Conservation (phyloP, 2,797 vertebrate genomes). For the Helicolenus hilgendorfi region DNA sequence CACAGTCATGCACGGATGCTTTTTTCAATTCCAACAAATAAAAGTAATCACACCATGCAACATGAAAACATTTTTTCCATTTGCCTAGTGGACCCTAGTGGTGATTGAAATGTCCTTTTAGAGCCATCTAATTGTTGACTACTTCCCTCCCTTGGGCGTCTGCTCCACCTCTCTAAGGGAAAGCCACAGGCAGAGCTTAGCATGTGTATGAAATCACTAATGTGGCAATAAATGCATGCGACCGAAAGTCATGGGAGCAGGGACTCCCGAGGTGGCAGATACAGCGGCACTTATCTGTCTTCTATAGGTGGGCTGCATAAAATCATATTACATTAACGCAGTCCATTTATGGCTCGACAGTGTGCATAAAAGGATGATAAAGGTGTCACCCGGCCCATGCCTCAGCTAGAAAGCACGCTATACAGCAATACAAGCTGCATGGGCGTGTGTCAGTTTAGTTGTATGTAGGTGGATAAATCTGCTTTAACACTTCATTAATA, state of each 20-base stretch:
- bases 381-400: slow-evolving; percentile 12
- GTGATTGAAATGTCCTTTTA: slow-evolving; percentile 51
- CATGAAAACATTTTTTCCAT: not conserved
- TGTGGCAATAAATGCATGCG: slow-evolving; percentile 49
- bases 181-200: slow-evolving; percentile 56
- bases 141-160: slow-evolving; percentile 22
- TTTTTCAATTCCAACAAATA: slow-evolving; percentile 21
- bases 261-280: slow-evolving; percentile 4
- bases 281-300: slow-evolving; percentile 6
- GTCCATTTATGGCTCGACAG: slow-evolving; percentile 10
- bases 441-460: not conserved
- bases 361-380: slow-evolving; percentile 8
- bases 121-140: slow-evolving; percentile 49
- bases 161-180: slow-evolving; percentile 26
- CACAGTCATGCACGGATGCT: not conserved
- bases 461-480: not conserved
- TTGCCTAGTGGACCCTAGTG: slow-evolving; percentile 12
- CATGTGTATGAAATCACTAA: slow-evolving; percentile 64
- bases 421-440: not conserved
- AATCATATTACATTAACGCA: slow-evolving; percentile 42
- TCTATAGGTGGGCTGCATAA: slow-evolving; percentile 31
- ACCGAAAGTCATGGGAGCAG: slow-evolving; percentile 26
- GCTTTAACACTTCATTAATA: slow-evolving; percentile 8
- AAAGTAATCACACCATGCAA: slow-evolving; percentile 16
- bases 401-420: not conserved